phyloP scores from a whole-genome alignment of 2,113 vertebrate species.

The Boleophthalmus pectinirostris region DNA sequence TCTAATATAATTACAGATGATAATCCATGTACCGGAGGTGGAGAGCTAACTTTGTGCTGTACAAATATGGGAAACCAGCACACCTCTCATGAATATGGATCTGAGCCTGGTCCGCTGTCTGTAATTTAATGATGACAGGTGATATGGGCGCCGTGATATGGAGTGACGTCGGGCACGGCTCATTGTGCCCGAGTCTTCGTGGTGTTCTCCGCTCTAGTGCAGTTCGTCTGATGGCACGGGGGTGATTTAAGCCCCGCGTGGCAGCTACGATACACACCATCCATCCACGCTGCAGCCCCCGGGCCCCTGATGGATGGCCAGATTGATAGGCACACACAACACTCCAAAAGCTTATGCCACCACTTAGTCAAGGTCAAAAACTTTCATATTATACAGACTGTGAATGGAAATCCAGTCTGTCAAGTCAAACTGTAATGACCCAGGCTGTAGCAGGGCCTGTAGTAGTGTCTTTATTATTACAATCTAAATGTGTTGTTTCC shows the following conservation, averaged over 20 bases:
- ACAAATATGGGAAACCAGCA: neutral
- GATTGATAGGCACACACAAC: conserved; percentile 51
- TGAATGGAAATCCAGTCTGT: neutral
- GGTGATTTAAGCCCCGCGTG: conserved; percentile 54
- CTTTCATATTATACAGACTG: neutral
- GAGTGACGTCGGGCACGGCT: conserved; percentile 50
- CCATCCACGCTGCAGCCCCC: conserved; percentile 39
- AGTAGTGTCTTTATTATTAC: conserved; percentile 7
- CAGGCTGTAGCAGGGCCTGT: conserved; percentile 1
- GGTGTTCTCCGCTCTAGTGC: conserved; percentile 48
- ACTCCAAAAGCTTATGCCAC: conserved; percentile 31
- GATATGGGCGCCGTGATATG: conserved; percentile 53
- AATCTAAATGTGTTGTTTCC: neutral
- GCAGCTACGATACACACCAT: conserved; percentile 49
- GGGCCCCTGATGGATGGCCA: conserved; percentile 33
- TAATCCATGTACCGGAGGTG: conserved; percentile 19
- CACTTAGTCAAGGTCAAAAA: conserved; percentile 40
- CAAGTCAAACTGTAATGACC: neutral
- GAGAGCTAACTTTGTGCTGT: conserved; percentile 41
- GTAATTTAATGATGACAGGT: conserved; percentile 74
- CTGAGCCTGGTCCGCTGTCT: conserved; percentile 29
- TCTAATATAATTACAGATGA: conserved; percentile 48
- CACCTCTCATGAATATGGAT: conserved; percentile 63
- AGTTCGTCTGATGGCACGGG: conserved; percentile 40
- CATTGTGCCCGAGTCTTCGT: conserved; percentile 35